Evolutionary conservation across 2,797 vertebrate genomes (phyloP), one percentile per base, ranked within the genome.

Genomic region (Alcedo atthis): DNA sequence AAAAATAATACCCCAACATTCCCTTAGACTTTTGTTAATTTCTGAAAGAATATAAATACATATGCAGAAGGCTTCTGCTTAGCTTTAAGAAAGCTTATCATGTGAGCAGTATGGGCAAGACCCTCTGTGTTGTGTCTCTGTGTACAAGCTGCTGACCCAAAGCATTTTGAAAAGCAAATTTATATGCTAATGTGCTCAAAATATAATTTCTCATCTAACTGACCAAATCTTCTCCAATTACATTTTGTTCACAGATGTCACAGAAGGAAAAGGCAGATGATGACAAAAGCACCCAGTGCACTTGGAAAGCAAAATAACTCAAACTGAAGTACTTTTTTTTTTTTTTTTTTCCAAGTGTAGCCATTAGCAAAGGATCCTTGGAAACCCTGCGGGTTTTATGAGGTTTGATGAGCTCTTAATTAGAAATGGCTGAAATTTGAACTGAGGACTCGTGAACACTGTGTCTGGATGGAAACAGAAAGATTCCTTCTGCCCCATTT

Each of bases 371-470:
- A 81, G 85, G 49, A 92, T 68, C 63, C 74, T 86, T 84, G 55
- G 89, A 93, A 94, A 85, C 74, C 77, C 79, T 91, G 55, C 0
- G 8, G 87, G 69, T 69, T 95, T 94, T 90, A 92, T 87, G 68
- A 86, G 68, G 78, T 85, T 93, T 90, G 90, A 92, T 90, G 84
- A 95, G 79, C 73, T 94, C 73, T 93, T 92, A 93, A 95, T 96
- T 94, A 95, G 87, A 94, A 93, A 93, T 93, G 76, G 87, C 69
- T 89, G 90, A 94, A 94, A 94, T 90, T n/a, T 90, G 81, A 94
- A 90, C 81, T 42, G 45, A 85, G 40, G 69, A 89, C 57, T 90
- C 80, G 61, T 64, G 90, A 92, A 85, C 8, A 8, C 86, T 33
- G 30, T 8, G 32, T 67, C 88, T 93, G 76, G 62, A 73, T 71